A percentile compares a stretch with the other conserved stretches of the same genome.
These are phyloP conservation scores for Galemys pyrenaicus DNA, from an alignment of 2,113 vertebrate genomes.

Conservation along the genomic window DNA sequence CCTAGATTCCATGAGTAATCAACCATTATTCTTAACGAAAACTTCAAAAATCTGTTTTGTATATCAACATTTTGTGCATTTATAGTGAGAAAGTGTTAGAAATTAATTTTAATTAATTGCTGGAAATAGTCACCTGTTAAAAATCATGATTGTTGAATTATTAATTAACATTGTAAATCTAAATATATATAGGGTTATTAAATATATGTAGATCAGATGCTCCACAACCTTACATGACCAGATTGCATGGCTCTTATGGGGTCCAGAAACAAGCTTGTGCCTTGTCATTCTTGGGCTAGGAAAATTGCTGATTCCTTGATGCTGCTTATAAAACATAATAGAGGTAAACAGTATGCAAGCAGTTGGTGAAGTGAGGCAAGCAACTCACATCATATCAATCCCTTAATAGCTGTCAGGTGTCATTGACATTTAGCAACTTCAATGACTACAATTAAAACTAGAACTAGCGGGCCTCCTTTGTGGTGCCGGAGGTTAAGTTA, in stretches of 20 bases:
- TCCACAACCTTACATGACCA: not conserved
- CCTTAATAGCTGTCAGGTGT: not conserved
- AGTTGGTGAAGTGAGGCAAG: not conserved
- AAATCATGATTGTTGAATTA: not conserved
- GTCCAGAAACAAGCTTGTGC: not conserved
- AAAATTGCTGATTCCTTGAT: constrained; percentile 36
- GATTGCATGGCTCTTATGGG: not conserved
- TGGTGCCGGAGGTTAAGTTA: too few relatives aligned
- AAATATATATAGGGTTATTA: not conserved
- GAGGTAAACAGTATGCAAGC: too few relatives aligned
- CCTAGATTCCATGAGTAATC: not conserved
- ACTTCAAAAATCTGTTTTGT: not conserved
- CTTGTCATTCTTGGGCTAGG: not conserved
- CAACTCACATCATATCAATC: not conserved
- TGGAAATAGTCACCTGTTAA: not conserved
- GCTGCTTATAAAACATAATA: not conserved
- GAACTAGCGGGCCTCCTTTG: too few relatives aligned
- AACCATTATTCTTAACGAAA: not conserved
- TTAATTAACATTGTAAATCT: not conserved
- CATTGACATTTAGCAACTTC: not conserved
- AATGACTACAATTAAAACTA: not conserved
- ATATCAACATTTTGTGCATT: not conserved
- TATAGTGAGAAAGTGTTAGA: not conserved
- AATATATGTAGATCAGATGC: not conserved
- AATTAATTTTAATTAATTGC: not conserved